Conservation (phyloP, 2,888 invertebrate species). For the Drosophila leonis region DNA sequence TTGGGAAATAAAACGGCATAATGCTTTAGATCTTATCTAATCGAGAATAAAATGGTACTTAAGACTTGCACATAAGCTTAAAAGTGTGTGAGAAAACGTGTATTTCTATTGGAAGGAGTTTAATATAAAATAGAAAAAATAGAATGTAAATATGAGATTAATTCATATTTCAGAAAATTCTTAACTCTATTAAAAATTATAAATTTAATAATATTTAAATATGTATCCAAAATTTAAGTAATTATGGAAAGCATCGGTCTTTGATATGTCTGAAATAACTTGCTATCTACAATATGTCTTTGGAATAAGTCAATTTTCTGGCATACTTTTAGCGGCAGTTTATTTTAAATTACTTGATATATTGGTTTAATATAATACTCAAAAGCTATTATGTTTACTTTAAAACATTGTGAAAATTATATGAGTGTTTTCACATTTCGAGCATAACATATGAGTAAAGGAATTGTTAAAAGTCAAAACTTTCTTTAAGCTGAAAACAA, state of each 20-base stretch:
- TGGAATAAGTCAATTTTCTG: neutral
- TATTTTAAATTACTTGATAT: neutral
- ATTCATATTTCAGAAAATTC: neutral
- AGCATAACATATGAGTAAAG: too few species aligned
- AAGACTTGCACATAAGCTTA: neutral
- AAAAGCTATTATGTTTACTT: too few species aligned
- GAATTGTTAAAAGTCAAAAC: too few species aligned
- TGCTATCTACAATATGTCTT: neutral
- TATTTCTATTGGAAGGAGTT: neutral
- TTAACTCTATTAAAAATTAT: neutral
- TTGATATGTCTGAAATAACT: neutral
- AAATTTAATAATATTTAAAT: neutral
- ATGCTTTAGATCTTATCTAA: slow-evolving; percentile 33
- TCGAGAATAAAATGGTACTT: slow-evolving; percentile 14
- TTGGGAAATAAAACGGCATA: slow-evolving; percentile 6
- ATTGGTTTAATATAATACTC: neutral
- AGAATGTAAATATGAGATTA: neutral
- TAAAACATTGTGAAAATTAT: too few species aligned
- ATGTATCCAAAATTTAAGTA: too few species aligned
- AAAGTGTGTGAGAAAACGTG: neutral
- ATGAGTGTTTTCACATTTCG: too few species aligned
- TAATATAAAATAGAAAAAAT: neutral
- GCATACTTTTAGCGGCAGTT: slow-evolving; percentile 12
- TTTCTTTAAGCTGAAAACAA: too few species aligned
- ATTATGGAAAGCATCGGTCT: neutral